A percentile compares a stretch with the other conserved stretches of the same genome.
Evolutionary conservation across 2,113 vertebrate genomes (phyloP).

Genomic region (Xiphias gladius): DNA sequence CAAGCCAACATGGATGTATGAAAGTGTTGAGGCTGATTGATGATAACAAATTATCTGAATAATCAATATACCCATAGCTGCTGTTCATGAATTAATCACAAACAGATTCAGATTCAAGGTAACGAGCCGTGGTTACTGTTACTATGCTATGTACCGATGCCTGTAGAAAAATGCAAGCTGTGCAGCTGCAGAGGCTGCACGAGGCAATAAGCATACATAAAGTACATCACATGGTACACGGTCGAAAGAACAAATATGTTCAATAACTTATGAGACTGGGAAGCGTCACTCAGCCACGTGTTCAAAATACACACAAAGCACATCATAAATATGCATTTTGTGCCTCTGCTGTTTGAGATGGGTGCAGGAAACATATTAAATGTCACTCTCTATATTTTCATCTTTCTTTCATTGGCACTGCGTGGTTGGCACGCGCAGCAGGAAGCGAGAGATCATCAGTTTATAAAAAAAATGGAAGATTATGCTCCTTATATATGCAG

Average conservation of each 20-base stretch:
- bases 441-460: conserved; percentile 61
- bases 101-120: conserved; percentile 64
- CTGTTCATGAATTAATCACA: conserved; percentile 81
- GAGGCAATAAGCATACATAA: conserved; percentile 48
- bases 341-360: conserved; percentile 51
- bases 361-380: conserved; percentile 75
- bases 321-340: conserved; percentile 73
- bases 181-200: conserved; percentile 35
- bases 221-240: conserved; percentile 34
- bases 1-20: conserved; percentile 74
- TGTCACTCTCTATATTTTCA: conserved; percentile 72
- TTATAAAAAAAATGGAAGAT: conserved; percentile 50
- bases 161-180: conserved; percentile 36
- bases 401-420: conserved; percentile 51
- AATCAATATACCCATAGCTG: conserved; percentile 80
- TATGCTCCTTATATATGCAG: conserved; percentile 16
- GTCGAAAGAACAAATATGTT: conserved; percentile 65
- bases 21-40: conserved; percentile 79
- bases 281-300: conserved; percentile 53
- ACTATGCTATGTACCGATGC: conserved; percentile 43
- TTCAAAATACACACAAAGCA: conserved; percentile 50
- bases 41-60: conserved; percentile 82
- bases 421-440: conserved; percentile 41
- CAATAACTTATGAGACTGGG: conserved; percentile 73
- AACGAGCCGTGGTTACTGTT: conserved; percentile 65